Percentiles rank a stretch among this genome's conserved stretches.
phyloP scores from a whole-genome alignment of 2,113 vertebrate genomes.

The Xenopus tropicalis region DNA sequence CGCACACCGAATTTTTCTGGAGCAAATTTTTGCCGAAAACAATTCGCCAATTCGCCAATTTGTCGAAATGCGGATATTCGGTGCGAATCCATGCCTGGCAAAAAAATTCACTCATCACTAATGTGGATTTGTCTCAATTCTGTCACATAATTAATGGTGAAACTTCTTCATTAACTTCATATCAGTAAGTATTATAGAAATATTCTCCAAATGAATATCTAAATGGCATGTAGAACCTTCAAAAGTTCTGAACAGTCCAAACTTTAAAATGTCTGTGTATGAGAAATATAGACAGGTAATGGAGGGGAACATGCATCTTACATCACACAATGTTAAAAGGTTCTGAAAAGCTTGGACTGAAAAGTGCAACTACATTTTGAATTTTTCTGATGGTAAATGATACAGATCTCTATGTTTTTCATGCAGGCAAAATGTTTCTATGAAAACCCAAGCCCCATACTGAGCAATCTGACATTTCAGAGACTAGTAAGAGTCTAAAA shows the following conservation, averaged over 20 bases:
- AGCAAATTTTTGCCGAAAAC: too few relatives aligned
- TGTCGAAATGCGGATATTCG: too few relatives aligned
- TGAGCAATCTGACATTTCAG: background rate
- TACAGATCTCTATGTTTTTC: background rate
- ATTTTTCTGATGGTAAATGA: background rate
- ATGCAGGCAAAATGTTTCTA: background rate
- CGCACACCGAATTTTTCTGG: too few relatives aligned
- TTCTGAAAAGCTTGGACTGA: background rate
- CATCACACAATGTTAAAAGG: background rate
- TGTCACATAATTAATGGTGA: too few relatives aligned
- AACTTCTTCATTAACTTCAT: too few relatives aligned
- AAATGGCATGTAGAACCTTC: too few relatives aligned
- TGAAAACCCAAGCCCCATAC: background rate
- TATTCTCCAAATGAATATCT: too few relatives aligned
- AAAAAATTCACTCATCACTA: too few relatives aligned
- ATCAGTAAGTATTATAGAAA: too few relatives aligned
- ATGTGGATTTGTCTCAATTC: too few relatives aligned
- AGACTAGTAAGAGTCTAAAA: background rate
- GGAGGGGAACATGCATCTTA: background rate
- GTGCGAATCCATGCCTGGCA: too few relatives aligned
- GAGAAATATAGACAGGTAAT: background rate
- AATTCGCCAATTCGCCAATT: too few relatives aligned
- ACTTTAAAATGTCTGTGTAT: background rate
- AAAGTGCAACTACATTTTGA: conserved; percentile 1
- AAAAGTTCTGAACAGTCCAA: conserved; percentile 1